Percentiles rank a stretch among this genome's conserved stretches.
Evolutionary conservation across 2,888 invertebrate species (phyloP).

Genomic region (Galeruca laticollis): DNA sequence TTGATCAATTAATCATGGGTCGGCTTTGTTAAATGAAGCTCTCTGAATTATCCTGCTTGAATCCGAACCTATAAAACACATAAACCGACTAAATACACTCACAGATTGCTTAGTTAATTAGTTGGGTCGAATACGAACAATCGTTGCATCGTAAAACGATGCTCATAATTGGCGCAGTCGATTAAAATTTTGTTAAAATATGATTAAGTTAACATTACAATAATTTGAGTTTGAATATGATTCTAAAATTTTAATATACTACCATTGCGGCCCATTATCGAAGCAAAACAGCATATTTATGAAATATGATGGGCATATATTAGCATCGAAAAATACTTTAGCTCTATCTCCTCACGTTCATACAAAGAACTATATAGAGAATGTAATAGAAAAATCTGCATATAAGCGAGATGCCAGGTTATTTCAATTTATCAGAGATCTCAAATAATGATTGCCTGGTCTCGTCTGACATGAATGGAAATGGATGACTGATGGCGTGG

Average conservation of each 20-base stretch:
- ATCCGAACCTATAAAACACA: constrained; percentile 19
- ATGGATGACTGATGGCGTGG: constrained; percentile 42
- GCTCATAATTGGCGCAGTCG: neutral
- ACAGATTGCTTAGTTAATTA: constrained; percentile 10
- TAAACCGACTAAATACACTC: constrained; percentile 13
- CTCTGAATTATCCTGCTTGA: constrained; percentile 21
- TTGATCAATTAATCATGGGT: constrained; percentile 38
- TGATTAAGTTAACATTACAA: too few relatives aligned
- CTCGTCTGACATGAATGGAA: constrained; percentile 41
- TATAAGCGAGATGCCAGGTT: constrained; percentile 43
- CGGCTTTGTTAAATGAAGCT: constrained; percentile 29
- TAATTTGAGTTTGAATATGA: too few relatives aligned
- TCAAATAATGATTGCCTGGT: constrained; percentile 39
- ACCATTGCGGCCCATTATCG: neutral
- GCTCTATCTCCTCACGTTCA: neutral
- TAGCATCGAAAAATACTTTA: constrained; percentile 21
- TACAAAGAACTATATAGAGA: constrained; percentile 31
- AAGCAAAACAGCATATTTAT: neutral
- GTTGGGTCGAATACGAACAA: neutral
- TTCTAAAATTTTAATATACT: too few relatives aligned
- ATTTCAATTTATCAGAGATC: constrained; percentile 46
- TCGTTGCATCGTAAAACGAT: neutral
- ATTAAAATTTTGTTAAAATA: neutral
- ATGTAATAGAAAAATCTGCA: constrained; percentile 44
- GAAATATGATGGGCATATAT: neutral